phyloP scores from a whole-genome alignment of 2,797 vertebrate species.

The Alfaro cultratus region DNA sequence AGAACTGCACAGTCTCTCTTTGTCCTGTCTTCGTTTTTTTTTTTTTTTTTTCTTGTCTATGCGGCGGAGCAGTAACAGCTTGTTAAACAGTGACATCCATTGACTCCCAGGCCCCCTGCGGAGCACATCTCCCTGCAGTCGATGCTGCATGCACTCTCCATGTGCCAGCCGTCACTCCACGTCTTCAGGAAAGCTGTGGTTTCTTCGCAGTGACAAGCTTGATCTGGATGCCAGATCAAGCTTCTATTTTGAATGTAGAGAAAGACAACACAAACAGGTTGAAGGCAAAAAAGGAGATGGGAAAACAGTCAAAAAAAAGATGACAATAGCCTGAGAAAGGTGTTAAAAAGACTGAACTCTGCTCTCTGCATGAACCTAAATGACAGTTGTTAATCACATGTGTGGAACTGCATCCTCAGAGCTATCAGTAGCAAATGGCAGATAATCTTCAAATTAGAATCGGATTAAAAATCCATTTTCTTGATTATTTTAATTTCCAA shows the following conservation, averaged over 20 bases:
- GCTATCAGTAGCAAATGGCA: background rate
- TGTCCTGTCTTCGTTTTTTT: conserved; percentile 63
- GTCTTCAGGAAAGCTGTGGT: conserved; percentile 26
- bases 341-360: background rate
- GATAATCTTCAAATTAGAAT: background rate
- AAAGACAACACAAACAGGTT: conserved; percentile 10
- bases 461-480: conserved; percentile 3
- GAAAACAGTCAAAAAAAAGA: background rate
- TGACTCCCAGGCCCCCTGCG: conserved; percentile 69
- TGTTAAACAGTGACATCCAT: conserved; percentile 82
- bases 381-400: background rate
- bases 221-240: conserved; percentile 6
- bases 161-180: conserved; percentile 44
- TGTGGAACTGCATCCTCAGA: background rate
- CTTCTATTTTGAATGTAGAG: background rate
- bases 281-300: background rate
- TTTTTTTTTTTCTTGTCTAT: conserved; percentile 64
- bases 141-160: conserved; percentile 31
- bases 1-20: conserved; percentile 63
- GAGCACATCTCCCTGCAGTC: conserved; percentile 63
- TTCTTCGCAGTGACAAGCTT: conserved; percentile 20
- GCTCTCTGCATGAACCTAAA: background rate
- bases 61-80: conserved; percentile 72
- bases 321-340: background rate
- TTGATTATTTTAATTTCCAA: background rate